Evolutionary conservation across 2,797 vertebrate genomes (phyloP).

Genomic region (Xiphorhynchus erythropygius): DNA sequence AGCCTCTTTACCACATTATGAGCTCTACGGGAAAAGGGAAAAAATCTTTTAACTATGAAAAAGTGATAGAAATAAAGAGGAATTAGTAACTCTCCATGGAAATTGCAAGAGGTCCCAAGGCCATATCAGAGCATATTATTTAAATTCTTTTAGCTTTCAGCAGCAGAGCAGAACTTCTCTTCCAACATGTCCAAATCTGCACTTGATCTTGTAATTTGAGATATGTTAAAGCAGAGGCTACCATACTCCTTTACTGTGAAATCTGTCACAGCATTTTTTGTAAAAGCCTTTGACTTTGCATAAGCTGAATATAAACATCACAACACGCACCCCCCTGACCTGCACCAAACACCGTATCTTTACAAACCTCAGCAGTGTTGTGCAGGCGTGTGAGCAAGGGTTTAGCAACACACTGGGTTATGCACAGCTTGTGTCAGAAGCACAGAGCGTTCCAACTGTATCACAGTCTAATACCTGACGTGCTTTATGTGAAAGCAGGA

Average conservation of each 20-base stretch:
- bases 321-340: neutral
- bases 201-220: constrained; percentile 42
- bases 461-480: neutral
- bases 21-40: neutral
- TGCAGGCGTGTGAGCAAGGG: neutral
- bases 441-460: neutral
- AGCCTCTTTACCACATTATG: constrained; percentile 37
- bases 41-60: neutral
- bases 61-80: constrained; percentile 33
- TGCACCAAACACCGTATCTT: neutral
- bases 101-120: constrained; percentile 49
- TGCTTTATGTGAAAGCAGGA: neutral
- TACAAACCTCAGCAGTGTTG: fast-evolving
- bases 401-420: neutral
- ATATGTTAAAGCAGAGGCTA: neutral
- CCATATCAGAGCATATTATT: constrained; percentile 11
- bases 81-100: constrained; percentile 23
- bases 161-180: neutral
- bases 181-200: neutral
- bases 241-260: neutral
- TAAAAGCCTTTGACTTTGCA: constrained; percentile 2
- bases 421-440: neutral
- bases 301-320: neutral
- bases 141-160: constrained; percentile 25
- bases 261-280: neutral